A percentile compares a stretch with the other conserved stretches of the same genome.
These are phyloP conservation scores for Platanista minor DNA, from an alignment of 2,113 vertebrate species.

Conservation along the genomic window DNA sequence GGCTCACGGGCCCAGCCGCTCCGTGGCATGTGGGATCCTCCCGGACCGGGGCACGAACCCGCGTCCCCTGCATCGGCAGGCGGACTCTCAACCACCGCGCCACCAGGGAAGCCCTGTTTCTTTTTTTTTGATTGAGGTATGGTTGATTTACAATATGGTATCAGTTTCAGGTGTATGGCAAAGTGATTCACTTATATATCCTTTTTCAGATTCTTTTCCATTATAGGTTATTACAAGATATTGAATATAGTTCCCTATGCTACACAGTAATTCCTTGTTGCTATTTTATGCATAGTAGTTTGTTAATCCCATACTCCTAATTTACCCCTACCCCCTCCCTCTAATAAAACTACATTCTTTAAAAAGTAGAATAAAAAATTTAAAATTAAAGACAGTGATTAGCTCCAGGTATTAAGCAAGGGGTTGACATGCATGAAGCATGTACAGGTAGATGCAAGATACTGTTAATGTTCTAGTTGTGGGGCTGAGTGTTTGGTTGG, in stretches of 20 bases:
- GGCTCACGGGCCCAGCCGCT: too few species aligned
- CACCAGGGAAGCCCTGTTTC: too few species aligned
- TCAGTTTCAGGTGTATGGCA: neutral
- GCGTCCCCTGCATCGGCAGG: too few species aligned
- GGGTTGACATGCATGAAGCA: neutral
- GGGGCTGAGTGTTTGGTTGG: neutral
- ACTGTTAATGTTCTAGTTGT: neutral
- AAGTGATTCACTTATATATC: neutral
- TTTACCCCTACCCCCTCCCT: neutral
- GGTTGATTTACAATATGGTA: neutral
- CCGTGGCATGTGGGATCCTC: too few species aligned
- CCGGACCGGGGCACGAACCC: too few species aligned
- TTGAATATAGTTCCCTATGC: neutral
- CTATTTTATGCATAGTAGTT: neutral
- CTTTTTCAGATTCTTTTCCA: neutral
- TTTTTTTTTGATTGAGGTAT: neutral
- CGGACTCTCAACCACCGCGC: too few species aligned
- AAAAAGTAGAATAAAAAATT: neutral
- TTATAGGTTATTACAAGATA: neutral
- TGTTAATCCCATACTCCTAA: neutral
- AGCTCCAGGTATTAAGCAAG: neutral
- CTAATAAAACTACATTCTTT: neutral
- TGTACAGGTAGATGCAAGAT: neutral
- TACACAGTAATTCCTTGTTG: neutral
- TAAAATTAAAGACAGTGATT: neutral